Evolutionary conservation across 2,113 vertebrate species (phyloP), one percentile per base, ranked within the genome.

Genomic region (Dicaeum eximium): DNA sequence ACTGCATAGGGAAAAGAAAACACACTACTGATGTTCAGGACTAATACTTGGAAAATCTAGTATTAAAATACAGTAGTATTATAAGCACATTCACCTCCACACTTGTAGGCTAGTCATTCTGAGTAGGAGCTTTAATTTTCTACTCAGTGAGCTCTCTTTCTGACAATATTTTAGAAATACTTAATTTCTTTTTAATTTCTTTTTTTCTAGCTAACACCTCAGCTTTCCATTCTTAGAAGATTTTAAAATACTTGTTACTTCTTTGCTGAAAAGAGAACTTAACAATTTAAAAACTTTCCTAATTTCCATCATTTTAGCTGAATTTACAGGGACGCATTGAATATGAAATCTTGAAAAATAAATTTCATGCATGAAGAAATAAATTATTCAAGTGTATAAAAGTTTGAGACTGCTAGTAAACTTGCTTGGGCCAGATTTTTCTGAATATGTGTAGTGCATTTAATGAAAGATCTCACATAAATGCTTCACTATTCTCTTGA

Each of bases 21-120:
- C 53, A 81, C 58, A 69, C n/a, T 30, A 31, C 35, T 88, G 85
- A 82, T 69, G 70, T 74, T 70, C 24, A 65, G 60, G 54, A 38
- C 40, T 67, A 80, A 87, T 93, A 90, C 8, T 75, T 13, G 8
- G 6, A 33, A 94, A 90, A 92, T 71, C 27, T 67, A 61, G 51
- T 48, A 80, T 86, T 94, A 77, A 97, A 93, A 93, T 90, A 80
- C 8, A 53, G 17, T 45, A 93, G 71, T 80, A 37, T 28, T 93
- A 40, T 60, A 86, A 93, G 64, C n/a, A 65, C 16, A 65, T 51
- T 92, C 54, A 92, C 62, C 20, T 42, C 47, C 16, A 38, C 38
- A 33, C 27, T 20, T 61, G 44, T 18, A 91, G 50, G 20, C 13
- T 85, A 90, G 38, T 72, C 50, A 53, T 64, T 87, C 38, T 80